Evolutionary conservation across 2,797 vertebrate species (phyloP), one percentile per base, ranked within the genome.

Genomic region (Oryzias sinensis): DNA sequence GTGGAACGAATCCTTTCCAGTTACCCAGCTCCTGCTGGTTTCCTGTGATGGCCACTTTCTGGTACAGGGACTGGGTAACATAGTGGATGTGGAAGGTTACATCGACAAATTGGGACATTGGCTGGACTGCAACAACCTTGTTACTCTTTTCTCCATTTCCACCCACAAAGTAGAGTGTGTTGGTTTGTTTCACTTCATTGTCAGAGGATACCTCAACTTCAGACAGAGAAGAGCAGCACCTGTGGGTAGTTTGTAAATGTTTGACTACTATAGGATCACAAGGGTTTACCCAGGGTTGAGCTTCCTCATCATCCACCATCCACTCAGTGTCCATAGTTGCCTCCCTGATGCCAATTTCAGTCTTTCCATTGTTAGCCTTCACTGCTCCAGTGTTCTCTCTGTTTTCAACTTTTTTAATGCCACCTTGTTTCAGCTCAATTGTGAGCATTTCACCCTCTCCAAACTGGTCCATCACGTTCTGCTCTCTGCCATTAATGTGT

Each of bases 51-150:
- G 94, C 96, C 6, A 98, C 70, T 43, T 84, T 78, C 72, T 97
- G 94, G 6, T 77, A 45, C 0, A 88, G 82, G 0, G 90, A 88
- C 44, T 82, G 68, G 0, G 95, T 94, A 73, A 93, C 43, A 68
- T 98, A 99, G 75, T 99, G 97, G 27, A 96, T 86, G 0, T 91
- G 86, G 84, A 99, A 97, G 59, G 75, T 90, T 74, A 98, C 84
- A 0, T 74, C 88, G 46, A 95, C 89, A 1, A 82, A 91, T 72
- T 92, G 91, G 8, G 90, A 74, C 87, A 93, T 88, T 6, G 94
- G 93, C 43, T 89, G 87, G 61, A 92, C 86, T 0, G 90, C 90
- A 2, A 88, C 76, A 2, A 83, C 62, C 51, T 88, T 91, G 80
- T 91, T 93, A 0, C 59, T 57, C 65, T 59, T 87, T 42, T 40